Evolutionary conservation across 2,888 invertebrate species (phyloP), one percentile per base, ranked within the genome.

Genomic region (Baronia brevicornis): DNA sequence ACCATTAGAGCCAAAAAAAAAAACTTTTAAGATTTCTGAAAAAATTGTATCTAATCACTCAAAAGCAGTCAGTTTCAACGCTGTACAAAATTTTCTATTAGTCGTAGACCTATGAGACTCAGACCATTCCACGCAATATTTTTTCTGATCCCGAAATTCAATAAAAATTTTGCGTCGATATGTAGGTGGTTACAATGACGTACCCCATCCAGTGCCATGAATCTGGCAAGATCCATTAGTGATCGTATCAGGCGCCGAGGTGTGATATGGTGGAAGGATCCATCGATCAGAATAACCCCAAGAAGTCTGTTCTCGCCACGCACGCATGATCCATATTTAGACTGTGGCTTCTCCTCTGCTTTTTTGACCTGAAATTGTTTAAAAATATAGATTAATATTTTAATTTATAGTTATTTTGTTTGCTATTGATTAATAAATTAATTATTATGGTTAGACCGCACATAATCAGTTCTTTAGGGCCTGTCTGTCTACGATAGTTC

Each of bases 171-270:
- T 6, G 23, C 3, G 3, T 6, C 23, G 8, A 5, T 3, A n/a
- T n/a, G 5, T n/a, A 3, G 4, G 4, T 10, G 6, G 2, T 24
- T 31, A 11, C 5, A 18, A 3, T 7, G 5, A 60, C 85, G 84
- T 72, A 91, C 91, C 77, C 86, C 84, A 52, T 89, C 87, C 15
- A 91, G 72, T 34, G 89, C 90, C 70, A 91, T 87, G 60, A 90
- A 91, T 54, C 86, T 87, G n/a, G 91, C 89, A 21, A 91, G 84
- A 51, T 90, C 90, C 77, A 89, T 89, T 39, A 92, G 84, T 34
- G 90, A 88, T 12, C 88, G 84, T 47, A 91, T 87, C 60, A 90
- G 85, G 40, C 89, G 87, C 34, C 84, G 77, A 14, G 92, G 86
- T 43, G 87, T 77, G 51, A 93, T 86, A 39, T 78, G 80, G 29